Evolutionary conservation across 2,888 invertebrate genomes (phyloP).

Genomic region (Asteroscopus sphinx): DNA sequence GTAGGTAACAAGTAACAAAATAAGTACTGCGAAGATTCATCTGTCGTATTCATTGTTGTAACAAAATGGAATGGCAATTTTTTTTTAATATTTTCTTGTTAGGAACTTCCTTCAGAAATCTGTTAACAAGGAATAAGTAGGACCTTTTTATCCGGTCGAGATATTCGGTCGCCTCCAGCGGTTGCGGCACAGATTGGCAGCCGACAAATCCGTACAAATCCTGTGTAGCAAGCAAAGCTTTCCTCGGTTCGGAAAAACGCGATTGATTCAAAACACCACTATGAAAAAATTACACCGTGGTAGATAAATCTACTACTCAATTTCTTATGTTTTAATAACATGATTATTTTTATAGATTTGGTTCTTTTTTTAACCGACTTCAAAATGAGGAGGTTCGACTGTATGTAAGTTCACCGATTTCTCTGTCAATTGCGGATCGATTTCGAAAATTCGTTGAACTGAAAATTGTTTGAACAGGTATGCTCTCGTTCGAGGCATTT

Average conservation of each 20-base stretch:
- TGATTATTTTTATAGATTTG: background rate
- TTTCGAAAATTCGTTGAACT: no score
- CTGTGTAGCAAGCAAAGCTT: constrained; percentile 68
- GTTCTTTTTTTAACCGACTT: no score
- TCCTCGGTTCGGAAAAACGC: constrained; percentile 73
- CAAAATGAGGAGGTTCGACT: no score
- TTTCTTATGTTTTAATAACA: constrained; percentile 6
- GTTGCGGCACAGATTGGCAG: constrained; percentile 80
- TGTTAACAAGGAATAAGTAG: constrained; percentile 80
- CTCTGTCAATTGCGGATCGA: no score
- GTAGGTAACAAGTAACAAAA: constrained; percentile 38
- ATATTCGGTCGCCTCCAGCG: constrained; percentile 78
- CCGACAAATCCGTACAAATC: constrained; percentile 84
- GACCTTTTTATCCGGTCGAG: constrained; percentile 79
- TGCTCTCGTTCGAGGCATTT: no score
- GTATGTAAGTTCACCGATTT: no score
- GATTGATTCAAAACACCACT: constrained; percentile 75
- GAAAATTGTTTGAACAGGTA: no score
- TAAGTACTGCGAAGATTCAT: constrained; percentile 46
- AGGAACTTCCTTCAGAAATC: constrained; percentile 70
- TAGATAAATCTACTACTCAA: constrained; percentile 15
- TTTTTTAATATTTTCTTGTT: constrained; percentile 60
- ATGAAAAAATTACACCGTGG: constrained; percentile 44
- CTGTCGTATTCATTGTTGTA: constrained; percentile 62
- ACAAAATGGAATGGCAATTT: constrained; percentile 62